Evolutionary conservation across 2,888 invertebrate genomes (phyloP).

Genomic region (Liodrosophila aerea): DNA sequence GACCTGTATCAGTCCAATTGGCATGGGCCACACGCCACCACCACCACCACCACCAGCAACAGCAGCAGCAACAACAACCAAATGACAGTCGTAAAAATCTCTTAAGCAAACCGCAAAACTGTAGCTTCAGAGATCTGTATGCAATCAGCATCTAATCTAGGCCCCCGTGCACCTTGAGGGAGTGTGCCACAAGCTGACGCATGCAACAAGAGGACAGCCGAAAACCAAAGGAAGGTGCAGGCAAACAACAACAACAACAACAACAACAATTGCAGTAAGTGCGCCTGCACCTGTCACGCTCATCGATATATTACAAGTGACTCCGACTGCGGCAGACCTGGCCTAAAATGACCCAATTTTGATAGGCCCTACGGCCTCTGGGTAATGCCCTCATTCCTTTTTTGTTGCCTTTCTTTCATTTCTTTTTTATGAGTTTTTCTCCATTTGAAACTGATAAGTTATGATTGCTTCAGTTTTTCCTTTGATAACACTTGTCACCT

Average conservation of each 20-base stretch:
- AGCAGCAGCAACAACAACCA: constrained; percentile 18
- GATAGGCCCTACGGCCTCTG: constrained; percentile 22
- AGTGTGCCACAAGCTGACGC: constrained; percentile 69
- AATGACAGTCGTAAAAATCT: constrained; percentile 62
- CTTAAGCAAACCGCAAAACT: constrained; percentile 60
- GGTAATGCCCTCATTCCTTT: constrained; percentile 24
- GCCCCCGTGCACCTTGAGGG: constrained; percentile 57
- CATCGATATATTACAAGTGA: constrained; percentile 64
- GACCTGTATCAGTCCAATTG: constrained; percentile 47
- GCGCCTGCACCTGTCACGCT: constrained; percentile 69
- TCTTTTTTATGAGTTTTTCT: constrained; percentile 36
- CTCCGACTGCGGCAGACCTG: constrained; percentile 22
- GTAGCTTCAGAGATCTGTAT: constrained; percentile 41
- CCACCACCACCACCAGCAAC: constrained; percentile 23
- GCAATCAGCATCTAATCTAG: constrained; percentile 68
- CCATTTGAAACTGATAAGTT: constrained; percentile 61
- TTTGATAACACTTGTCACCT: constrained; percentile 63
- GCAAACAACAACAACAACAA: constrained; percentile 29
- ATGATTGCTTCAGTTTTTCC: constrained; percentile 59
- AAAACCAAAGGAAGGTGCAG: constrained; percentile 32
- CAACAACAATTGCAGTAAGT: constrained; percentile 52
- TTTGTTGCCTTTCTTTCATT: constrained; percentile 2
- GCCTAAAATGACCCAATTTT: constrained; percentile 61
- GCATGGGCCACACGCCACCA: constrained; percentile 73
- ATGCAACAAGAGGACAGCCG: constrained; percentile 28